These are phyloP conservation scores for Rafetus swinhoei DNA, from an alignment of 2,113 vertebrate genomes.

Conservation along the genomic window DNA sequence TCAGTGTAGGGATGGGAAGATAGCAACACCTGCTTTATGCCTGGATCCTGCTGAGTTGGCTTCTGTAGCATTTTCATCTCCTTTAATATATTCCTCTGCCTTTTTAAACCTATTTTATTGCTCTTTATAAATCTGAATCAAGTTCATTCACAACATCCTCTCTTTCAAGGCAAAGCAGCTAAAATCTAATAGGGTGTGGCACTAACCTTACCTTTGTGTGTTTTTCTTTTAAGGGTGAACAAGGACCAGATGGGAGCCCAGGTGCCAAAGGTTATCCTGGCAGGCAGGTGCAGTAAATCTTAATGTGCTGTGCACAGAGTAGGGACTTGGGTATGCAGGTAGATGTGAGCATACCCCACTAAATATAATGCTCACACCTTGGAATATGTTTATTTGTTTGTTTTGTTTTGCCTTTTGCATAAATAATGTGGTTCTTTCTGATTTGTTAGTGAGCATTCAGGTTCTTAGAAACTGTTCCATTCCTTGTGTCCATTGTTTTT, in stretches of 20 bases:
- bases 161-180: not conserved
- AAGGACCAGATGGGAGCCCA: constrained; percentile 90
- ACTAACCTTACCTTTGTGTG: constrained; percentile 25
- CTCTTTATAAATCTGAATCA: not conserved
- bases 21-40: not conserved
- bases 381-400: not conserved
- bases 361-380: not conserved
- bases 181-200: not conserved
- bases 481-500: not conserved
- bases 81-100: not conserved
- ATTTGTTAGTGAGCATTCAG: not conserved
- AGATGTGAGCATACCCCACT: not conserved
- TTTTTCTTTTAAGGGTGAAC: constrained; percentile 85
- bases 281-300: constrained; percentile 99
- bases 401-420: not conserved
- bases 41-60: constrained; percentile 24
- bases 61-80: not conserved
- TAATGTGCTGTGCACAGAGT: constrained; percentile 85
- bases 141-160: not conserved
- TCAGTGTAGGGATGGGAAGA: constrained; percentile 7
- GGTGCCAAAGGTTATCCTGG: constrained; percentile 99
- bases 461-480: not conserved
- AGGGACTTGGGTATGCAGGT: constrained; percentile 76
- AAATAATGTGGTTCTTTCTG: fast-evolving
- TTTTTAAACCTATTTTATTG: not conserved